Percentiles rank a stretch among this genome's conserved stretches.
phyloP scores from a whole-genome alignment of 2,113 vertebrate species.

The Odontophorus gujanensis region DNA sequence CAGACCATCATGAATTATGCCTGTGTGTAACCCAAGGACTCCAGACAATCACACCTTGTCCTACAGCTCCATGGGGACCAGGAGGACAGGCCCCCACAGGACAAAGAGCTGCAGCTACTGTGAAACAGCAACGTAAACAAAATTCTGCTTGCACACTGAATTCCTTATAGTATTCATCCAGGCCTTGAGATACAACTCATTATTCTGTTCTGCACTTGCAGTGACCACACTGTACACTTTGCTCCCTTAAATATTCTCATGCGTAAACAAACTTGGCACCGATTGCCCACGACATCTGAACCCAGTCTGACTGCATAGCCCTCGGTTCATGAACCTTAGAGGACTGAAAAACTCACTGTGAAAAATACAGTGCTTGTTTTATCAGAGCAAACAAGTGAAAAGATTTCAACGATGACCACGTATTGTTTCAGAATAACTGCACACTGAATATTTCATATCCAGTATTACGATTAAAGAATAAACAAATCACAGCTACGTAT shows the following conservation, averaged over 20 bases:
- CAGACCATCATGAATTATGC: accelerated
- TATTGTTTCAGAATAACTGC: background rate
- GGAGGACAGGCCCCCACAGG: background rate
- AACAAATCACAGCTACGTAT: background rate
- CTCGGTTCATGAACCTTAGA: background rate
- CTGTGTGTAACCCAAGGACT: background rate
- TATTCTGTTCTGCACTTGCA: background rate
- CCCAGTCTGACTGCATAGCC: background rate
- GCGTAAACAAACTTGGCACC: background rate
- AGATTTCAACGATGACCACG: background rate
- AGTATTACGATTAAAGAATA: background rate
- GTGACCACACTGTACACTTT: background rate
- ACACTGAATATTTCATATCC: background rate
- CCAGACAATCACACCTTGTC: accelerated
- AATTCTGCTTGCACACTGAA: accelerated
- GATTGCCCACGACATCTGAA: background rate
- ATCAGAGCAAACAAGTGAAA: background rate
- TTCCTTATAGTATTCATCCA: background rate
- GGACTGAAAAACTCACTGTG: accelerated
- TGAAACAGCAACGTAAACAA: background rate
- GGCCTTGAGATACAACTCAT: background rate
- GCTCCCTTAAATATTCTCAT: background rate
- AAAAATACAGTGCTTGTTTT: background rate
- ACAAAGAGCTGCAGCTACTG: background rate
- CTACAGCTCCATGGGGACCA: background rate